Evolutionary conservation across 1,140 invertebrate species (phyloP).

Genomic region (Macrostomum lignano): DNA sequence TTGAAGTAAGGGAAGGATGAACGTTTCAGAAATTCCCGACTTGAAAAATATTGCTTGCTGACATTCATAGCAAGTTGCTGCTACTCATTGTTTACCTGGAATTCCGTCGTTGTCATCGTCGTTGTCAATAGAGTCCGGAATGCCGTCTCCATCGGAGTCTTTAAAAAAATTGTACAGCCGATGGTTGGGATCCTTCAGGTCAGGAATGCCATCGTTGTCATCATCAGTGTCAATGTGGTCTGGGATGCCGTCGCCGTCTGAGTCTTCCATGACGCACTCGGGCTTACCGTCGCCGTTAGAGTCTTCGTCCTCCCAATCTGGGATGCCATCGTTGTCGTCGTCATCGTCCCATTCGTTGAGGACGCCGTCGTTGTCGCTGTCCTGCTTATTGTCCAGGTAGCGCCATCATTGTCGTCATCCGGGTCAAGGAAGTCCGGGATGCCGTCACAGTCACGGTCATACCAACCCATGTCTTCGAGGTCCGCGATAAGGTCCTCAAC

Average conservation of each 20-base stretch:
- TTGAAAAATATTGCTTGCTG: too few species aligned
- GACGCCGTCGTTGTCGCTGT: constrained; percentile 1
- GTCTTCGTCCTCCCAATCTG: constrained; percentile 5
- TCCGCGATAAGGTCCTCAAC: background rate
- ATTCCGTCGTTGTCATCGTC: constrained; percentile 6
- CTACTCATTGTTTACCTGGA: too few species aligned
- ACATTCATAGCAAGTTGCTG: too few species aligned
- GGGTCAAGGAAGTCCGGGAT: constrained; percentile 4
- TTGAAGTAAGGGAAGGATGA: too few species aligned
- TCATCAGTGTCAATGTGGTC: constrained; percentile 9
- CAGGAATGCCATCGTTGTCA: constrained; percentile 10
- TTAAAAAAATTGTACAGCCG: constrained; percentile 3
- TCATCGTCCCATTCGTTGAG: constrained; percentile 5
- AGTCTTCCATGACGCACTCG: constrained; percentile 9
- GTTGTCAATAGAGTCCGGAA: constrained; percentile 6
- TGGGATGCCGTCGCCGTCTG: constrained; percentile 10
- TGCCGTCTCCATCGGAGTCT: constrained; percentile 2
- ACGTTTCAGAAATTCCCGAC: too few species aligned
- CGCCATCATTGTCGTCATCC: constrained; percentile 6
- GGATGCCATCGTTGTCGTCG: constrained; percentile 6
- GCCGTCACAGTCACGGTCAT: constrained; percentile 5
- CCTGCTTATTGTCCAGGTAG: constrained; percentile 6
- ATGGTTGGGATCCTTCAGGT: constrained; percentile 6
- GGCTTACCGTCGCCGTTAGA: constrained; percentile 11
- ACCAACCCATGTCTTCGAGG: background rate